Base-by-base conservation (phyloP, 2,888 invertebrate species). In the Apoda limacodes region DNA sequence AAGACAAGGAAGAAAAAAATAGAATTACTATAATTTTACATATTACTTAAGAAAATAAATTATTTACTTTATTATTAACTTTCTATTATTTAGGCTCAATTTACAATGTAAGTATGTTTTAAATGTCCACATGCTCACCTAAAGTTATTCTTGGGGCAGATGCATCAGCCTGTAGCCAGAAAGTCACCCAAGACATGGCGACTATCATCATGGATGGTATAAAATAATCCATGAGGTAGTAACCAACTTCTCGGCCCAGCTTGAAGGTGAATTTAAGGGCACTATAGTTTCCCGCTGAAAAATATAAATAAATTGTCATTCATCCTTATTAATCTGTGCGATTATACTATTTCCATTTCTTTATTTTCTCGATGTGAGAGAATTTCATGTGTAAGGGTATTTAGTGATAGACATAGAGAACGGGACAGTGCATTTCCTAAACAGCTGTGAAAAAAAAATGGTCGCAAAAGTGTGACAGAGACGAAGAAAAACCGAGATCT, bases 201-300 rank as follows among this genome's bases (percentile, higher is more conserved):
- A 93, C 93, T 48, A 93, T 86, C 57, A 93, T 83, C 81, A 93
- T 91, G 5, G 93, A 93, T 2, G 93, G 93, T 40, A 93, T 84
- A 48, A 92, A 93, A 58, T 92, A 93, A 52, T 93, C 93, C 89
- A 93, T 89, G 40, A 93, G 82, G 60, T 93, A 93, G 60, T 89
- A 93, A 13, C 93, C 93, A 43, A 92, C 90, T 72, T 92, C 92
- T 25, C 92, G 84, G 1, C 88, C 87, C 25, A 93, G 66, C 52
- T 89, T 88, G 49, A 93, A 91, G 3, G 89, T 88, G 52, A 93
- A 91, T 35, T 87, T 87, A 10, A 92, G 78, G 0, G 89, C 86
- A 54, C 92, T 93, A 65, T 90, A 93, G 60, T 92, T 91, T 13
- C 92, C 93, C 48, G 88, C 92, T 90, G 75, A 25, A 83, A 83